phyloP scores from a whole-genome alignment of 1,140 invertebrate species.

The fruit fly (Drosophila melanogaster) region DNA sequence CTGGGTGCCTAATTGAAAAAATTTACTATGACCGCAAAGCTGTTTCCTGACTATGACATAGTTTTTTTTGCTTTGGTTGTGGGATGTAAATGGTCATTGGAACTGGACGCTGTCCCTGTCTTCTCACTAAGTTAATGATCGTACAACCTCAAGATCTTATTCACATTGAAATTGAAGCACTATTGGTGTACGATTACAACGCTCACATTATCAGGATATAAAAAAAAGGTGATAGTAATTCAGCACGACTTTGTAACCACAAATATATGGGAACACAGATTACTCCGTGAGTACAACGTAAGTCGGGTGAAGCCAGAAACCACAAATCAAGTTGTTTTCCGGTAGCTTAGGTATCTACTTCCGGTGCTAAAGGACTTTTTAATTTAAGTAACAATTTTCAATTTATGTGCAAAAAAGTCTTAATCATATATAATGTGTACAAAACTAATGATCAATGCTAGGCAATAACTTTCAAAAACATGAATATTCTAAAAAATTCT shows the following conservation, averaged over 20 bases:
- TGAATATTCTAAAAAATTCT: too few species aligned
- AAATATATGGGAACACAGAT: conserved; percentile 34
- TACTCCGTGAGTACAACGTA: conserved; percentile 11
- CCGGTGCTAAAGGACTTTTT: background rate
- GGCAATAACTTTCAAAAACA: too few species aligned
- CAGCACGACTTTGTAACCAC: conserved; percentile 41
- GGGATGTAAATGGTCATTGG: conserved; percentile 18
- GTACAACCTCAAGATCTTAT: conserved; percentile 2
- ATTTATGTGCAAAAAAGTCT: too few species aligned
- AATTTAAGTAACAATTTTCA: background rate
- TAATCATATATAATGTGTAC: too few species aligned
- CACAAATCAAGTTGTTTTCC: conserved; percentile 21
- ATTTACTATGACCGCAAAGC: conserved; percentile 50
- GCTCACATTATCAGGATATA: conserved; percentile 1
- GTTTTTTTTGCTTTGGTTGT: conserved; percentile 6
- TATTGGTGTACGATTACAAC: conserved; percentile 47
- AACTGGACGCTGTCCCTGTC: conserved; percentile 5
- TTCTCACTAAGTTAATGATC: conserved; percentile 14
- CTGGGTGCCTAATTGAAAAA: conserved; percentile 68
- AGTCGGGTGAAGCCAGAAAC: conserved; percentile 16
- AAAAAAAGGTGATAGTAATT: conserved; percentile 10
- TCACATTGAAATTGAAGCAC: conserved; percentile 4
- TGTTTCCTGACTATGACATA: conserved; percentile 38
- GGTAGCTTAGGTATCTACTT: background rate
- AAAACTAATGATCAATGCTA: too few species aligned